These are phyloP conservation scores for Elmis aenea DNA, from an alignment of 2,888 invertebrate genomes.

Conservation along the genomic window DNA sequence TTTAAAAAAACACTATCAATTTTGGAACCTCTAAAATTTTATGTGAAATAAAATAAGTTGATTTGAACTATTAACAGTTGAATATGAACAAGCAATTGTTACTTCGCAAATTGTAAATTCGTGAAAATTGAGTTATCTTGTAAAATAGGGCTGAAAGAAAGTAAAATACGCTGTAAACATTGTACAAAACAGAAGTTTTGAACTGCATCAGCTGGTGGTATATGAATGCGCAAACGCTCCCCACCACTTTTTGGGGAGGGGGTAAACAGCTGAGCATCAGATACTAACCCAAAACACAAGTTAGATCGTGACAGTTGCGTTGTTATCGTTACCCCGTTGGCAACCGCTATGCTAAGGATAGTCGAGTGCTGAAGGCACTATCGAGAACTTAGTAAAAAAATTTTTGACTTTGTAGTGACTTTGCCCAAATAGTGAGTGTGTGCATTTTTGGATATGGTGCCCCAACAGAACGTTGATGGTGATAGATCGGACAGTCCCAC, in stretches of 20 bases:
- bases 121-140: no score
- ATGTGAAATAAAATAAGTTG: no score
- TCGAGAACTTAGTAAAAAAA: conserved; percentile 38
- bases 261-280: conserved; percentile 45
- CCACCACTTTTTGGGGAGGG: conserved; percentile 30
- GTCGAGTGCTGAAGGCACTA: conserved; percentile 39
- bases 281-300: conserved; percentile 47
- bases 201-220: conserved; percentile 39
- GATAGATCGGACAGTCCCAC: conserved; percentile 44
- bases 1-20: no score
- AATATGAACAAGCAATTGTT: no score
- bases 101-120: no score
- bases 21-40: no score
- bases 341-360: conserved; percentile 38
- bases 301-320: conserved; percentile 56
- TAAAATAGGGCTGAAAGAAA: no score
- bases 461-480: conserved; percentile 58
- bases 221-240: conserved; percentile 15
- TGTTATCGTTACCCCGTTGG: conserved; percentile 47
- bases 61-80: no score
- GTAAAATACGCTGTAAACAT: no score
- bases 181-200: no score
- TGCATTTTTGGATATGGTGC: conserved; percentile 58
- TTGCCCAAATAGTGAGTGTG: conserved; percentile 13
- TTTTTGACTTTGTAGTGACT: conserved; percentile 22